These are phyloP conservation scores for Caradrina clavipalpis DNA, from an alignment of 2,888 invertebrate species.

Conservation along the genomic window DNA sequence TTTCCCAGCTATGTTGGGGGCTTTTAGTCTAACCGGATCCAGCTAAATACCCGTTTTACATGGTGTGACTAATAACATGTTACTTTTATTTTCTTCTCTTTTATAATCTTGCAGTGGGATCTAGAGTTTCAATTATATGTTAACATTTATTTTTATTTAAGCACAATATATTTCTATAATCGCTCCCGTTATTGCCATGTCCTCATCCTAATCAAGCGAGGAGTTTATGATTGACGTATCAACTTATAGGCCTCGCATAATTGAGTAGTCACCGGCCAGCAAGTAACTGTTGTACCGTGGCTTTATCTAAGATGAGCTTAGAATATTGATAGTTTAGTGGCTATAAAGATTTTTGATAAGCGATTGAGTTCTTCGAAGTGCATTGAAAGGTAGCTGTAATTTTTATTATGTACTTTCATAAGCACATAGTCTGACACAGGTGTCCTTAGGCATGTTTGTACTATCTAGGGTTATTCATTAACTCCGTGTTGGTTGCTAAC, in stretches of 20 bases:
- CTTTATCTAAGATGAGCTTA: conserved; percentile 30
- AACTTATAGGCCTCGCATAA: conserved; percentile 58
- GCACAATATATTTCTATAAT: background rate
- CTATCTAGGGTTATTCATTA: too few species aligned
- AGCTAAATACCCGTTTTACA: too few species aligned
- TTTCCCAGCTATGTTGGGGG: too few species aligned
- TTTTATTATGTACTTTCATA: background rate
- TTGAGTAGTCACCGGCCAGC: conserved; percentile 37
- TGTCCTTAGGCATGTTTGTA: too few species aligned
- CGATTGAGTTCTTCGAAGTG: background rate
- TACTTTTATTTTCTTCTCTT: too few species aligned
- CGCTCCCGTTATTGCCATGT: conserved; percentile 21
- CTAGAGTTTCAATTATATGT: too few species aligned
- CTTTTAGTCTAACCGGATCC: too few species aligned
- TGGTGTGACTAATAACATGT: too few species aligned
- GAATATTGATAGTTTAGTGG: conserved; percentile 44
- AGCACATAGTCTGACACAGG: too few species aligned
- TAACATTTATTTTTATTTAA: too few species aligned
- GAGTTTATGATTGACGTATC: conserved; percentile 64
- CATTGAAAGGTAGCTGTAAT: background rate
- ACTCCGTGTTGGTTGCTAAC: too few species aligned
- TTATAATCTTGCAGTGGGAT: too few species aligned
- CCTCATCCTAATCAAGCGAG: conserved; percentile 13
- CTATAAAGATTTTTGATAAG: conserved; percentile 12
- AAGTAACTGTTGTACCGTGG: conserved; percentile 52